Evolutionary conservation across 1,140 invertebrate species (phyloP), one percentile per base, ranked within the genome.

Genomic region (Brachionus paranguensis): DNA sequence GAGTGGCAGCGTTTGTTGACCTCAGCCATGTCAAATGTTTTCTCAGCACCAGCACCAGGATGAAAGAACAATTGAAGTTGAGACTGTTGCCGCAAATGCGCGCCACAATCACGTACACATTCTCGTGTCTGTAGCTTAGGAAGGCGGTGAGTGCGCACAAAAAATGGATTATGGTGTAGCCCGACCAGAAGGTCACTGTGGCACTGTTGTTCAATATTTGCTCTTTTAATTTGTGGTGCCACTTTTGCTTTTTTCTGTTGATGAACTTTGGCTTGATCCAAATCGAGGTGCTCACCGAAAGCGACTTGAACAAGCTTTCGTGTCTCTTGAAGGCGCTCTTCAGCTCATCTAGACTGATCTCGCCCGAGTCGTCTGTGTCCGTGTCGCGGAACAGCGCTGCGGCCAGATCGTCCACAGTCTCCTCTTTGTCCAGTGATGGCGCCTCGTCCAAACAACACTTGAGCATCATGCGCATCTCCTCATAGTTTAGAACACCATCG

Each of bases 31-130:
- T 97, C 29, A 97, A 93, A 60, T 72, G 65, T 27, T 94, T 93
- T 4, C 95, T 91, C 45, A 97, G 89, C 93, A 97, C 95, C 20
- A 96, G 90, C 0, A 96, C 92, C 53, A 97, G 88, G 0, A 96
- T 92, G 90, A 96, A 95, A 86, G 93, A 93, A 86, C 94, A 96
- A 87, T 94, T 94, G 87, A 97, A 96, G 89, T 98, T 97, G 0
- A 98, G 90, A 88, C 94, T 95, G 89, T 97, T 95, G 11, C 95
- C 95, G 33, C 20, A 29, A n/a, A 84, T 84, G 41, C 83, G 65
- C 6, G 83, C 83, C 6, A 55, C 6, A 20, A 84, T 84, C 14
- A 84, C 65, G 12, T 29, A 84, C 2, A n/a, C 6, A 70, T 84
- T 84, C 27, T 68, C 45, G 6, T 70, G 14, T 10, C 33, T 43